These are phyloP conservation scores for Bombus terrestris DNA, from an alignment of 1,140 invertebrate species.

Conservation along the genomic window DNA sequence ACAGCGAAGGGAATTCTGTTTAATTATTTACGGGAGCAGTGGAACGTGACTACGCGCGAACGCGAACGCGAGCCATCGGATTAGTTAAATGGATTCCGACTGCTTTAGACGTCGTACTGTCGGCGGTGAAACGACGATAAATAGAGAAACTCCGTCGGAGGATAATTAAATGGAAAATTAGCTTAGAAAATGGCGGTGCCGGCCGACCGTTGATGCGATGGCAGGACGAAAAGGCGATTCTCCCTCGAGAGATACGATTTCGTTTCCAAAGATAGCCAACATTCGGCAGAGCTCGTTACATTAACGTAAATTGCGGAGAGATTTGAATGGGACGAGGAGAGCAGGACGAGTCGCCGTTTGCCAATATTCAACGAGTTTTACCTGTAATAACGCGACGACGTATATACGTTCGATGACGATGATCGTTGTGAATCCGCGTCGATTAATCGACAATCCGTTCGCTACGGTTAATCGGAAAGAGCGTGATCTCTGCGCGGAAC, in stretches of 20 bases:
- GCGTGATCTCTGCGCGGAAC: not conserved
- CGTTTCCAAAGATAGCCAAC: not conserved
- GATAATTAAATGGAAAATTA: slow-evolving; percentile 38
- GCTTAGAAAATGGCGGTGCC: not conserved
- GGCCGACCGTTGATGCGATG: not conserved
- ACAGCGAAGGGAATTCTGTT: not conserved
- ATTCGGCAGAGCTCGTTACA: not conserved
- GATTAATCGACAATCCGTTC: not conserved
- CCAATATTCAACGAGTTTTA: not conserved
- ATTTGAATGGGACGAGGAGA: not conserved
- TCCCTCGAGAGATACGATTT: slow-evolving; percentile 4
- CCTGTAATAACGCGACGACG: not conserved
- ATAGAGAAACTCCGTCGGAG: not conserved
- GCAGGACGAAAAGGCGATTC: not conserved
- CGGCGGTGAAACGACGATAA: not conserved
- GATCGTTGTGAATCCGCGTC: not conserved
- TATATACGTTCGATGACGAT: not conserved
- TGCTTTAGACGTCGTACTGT: not conserved
- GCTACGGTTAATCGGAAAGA: not conserved
- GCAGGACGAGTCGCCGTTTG: not conserved
- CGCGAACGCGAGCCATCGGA: not conserved
- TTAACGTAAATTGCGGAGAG: not conserved
- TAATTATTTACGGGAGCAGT: not conserved
- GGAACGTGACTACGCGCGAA: not conserved
- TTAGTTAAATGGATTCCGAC: not conserved